phyloP scores from a whole-genome alignment of 2,888 invertebrate species.

The Chymomyza procnemis region DNA sequence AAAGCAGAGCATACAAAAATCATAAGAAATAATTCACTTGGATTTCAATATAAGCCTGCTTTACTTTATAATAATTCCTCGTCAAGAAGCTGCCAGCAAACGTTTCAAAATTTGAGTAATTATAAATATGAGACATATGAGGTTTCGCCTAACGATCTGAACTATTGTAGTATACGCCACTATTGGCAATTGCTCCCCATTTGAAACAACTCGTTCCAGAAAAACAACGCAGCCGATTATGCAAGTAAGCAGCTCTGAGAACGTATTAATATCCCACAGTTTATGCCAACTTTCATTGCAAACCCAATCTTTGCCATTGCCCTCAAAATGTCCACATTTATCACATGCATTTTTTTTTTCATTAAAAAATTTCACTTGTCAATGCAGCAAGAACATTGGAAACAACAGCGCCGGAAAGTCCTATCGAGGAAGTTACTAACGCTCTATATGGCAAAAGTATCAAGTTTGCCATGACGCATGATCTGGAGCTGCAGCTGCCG shows the following conservation, averaged over 20 bases:
- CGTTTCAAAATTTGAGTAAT: too few species aligned
- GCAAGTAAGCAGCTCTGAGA: slow-evolving; percentile 2
- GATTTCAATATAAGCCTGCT: too few species aligned
- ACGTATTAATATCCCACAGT: slow-evolving; percentile 11
- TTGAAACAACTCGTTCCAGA: slow-evolving; percentile 24
- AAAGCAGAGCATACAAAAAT: too few species aligned
- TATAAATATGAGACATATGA: too few species aligned
- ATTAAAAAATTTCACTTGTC: slow-evolving; percentile 19
- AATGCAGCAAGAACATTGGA: slow-evolving; percentile 1
- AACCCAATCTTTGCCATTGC: neutral
- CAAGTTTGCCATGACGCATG: slow-evolving; percentile 88
- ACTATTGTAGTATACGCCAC: too few species aligned
- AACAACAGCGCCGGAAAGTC: slow-evolving; percentile 78
- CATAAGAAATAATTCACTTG: too few species aligned
- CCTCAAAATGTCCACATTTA: slow-evolving; percentile 32
- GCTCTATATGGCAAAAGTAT: slow-evolving; percentile 85
- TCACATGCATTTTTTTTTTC: neutral
- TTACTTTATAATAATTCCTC: too few species aligned
- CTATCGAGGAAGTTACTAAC: slow-evolving; percentile 87
- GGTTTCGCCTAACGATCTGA: too few species aligned
- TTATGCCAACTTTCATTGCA: slow-evolving; percentile 38
- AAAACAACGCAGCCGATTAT: slow-evolving; percentile 23
- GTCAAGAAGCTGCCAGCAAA: too few species aligned
- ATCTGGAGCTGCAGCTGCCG: slow-evolving; percentile 86
- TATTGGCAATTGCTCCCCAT: slow-evolving; percentile 42